Evolutionary conservation across 2,888 invertebrate genomes (phyloP), one percentile per base, ranked within the genome.

Genomic region (Sphecodes monilicornis): DNA sequence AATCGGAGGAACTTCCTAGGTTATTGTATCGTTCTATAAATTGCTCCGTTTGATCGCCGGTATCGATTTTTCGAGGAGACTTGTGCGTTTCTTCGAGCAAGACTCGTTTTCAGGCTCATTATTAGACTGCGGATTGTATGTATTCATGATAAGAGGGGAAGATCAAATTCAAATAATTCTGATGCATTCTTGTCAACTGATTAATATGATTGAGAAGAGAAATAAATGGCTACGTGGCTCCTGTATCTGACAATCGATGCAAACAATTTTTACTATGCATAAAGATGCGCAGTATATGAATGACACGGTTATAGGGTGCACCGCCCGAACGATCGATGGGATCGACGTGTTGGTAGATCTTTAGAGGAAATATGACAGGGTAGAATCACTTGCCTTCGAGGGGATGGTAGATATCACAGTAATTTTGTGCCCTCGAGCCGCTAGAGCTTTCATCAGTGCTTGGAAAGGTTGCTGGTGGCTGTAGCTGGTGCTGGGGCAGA

Each of bases 401-500:
- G 92, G 92, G 64, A 92, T 86, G 29, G 93, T 93, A 39, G 93
- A 93, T 82, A 93, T 88, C 75, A 93, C 92, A 46, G 93, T 93
- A 54, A 93, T 91, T 68, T 80, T 90, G 90, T 93, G 93, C 43
- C 91, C 92, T 76, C 90, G 91, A 68, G 82, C 82, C 8, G 93
- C 93, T 71, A 93, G 88, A 75, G 92, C 91, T 82, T 92, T 93
- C 94, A 93, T 93, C 83, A 94, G 85, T 54, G 93, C 92, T 82
- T 93, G 93, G 88, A 93, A 94, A 54, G 94, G 93, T 84, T 94
- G 93, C 79, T 94, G 94, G 89, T 94, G 93, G 76, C 94, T 94
- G 85, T 92, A 94, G 90, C 93, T 93, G 43, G 90, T 76, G 85
- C 93, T 93, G 13, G 93, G 93, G 86, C 93, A 93, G 83, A 94